Evolutionary conservation across 2,797 vertebrate genomes (phyloP).

Genomic region (Kryptopterus vitreolus): DNA sequence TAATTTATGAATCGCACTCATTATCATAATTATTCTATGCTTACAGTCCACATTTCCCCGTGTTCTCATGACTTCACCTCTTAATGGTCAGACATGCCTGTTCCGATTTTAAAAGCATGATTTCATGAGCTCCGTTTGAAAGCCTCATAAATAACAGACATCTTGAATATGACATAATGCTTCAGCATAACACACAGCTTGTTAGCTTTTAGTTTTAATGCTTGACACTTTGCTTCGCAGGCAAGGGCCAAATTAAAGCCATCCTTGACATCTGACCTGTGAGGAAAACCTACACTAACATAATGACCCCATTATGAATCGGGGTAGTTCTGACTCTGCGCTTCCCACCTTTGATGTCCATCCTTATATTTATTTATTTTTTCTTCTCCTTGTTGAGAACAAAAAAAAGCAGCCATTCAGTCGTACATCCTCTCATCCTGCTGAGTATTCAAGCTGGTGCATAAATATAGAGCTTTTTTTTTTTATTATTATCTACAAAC

Average conservation of each 20-base stretch:
- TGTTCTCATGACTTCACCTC: background rate
- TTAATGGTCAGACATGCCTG: background rate
- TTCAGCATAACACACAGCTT: background rate
- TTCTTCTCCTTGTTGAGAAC: background rate
- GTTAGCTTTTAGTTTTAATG: background rate
- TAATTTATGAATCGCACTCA: background rate
- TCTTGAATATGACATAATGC: slow-evolving; percentile 22
- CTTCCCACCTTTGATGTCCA: slow-evolving; percentile 41
- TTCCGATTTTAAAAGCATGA: background rate
- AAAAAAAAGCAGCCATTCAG: slow-evolving; percentile 28
- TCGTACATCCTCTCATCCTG: slow-evolving; percentile 32
- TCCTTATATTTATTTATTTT: slow-evolving; percentile 17
- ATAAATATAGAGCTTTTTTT: slow-evolving; percentile 6
- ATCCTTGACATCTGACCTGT: slow-evolving; percentile 40
- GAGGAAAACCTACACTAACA: slow-evolving; percentile 27
- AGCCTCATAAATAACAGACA: background rate
- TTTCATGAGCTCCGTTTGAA: background rate
- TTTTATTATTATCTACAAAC: slow-evolving; percentile 36
- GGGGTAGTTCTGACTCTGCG: slow-evolving; percentile 16
- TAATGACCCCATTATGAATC: slow-evolving; percentile 38
- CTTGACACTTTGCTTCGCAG: slow-evolving; percentile 26
- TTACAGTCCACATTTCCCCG: background rate
- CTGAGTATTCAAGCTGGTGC: slow-evolving; percentile 16
- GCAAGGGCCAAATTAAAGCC: slow-evolving; percentile 42
- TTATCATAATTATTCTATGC: background rate